Base-by-base conservation (phyloP, 2,797 vertebrate genomes). In the Leontopithecus rosalia region DNA sequence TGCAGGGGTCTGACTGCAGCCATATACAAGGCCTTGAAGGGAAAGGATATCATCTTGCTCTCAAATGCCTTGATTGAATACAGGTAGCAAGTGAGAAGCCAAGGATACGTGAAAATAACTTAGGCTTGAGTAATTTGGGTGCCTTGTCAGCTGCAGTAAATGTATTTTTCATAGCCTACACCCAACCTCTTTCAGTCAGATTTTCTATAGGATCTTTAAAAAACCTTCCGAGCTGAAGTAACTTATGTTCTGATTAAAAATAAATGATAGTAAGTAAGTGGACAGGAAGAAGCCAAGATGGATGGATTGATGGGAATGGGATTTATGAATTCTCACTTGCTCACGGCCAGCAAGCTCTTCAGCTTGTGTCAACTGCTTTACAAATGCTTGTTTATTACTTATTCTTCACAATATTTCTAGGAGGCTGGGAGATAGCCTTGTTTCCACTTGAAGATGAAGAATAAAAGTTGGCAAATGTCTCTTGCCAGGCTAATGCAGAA, bases 151-250 rank as follows among this genome's bases (percentile, higher is more conserved):
- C 82, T 58, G 55, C 72, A 90, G 97, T 89, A 96, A 85, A 96
- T 90, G 46, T 0, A 0, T 94, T 97, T 97, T 97, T 91, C 89
- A 83, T 86, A 95, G 86, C 93, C 94, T 86, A 41, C 39, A 97
- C 92, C 86, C 88, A 90, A 75, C 91, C 39, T 95, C 64, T 64
- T 61, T 33, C 5, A 70, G 85, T 88, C 52, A 58, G 46, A 84
- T 86, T 98, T 97, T 95, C 90, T 88, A 77, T 85, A 88, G 80
- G 83, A 95, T 97, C 33, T 97, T 97, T 93, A 17, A 92, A 81
- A 90, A 57, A 15, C 80, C 46, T 57, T 85, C 70, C 41, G 77
- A 52, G 41, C 73, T 26, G 33, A 85, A 57, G 57, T 85, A 73
- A 48, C 92, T 61, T 92, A 17, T 87, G 86, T 90, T 90, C 95